phyloP scores from a whole-genome alignment of 2,113 vertebrate species.

The Probosciger aterrimus region DNA sequence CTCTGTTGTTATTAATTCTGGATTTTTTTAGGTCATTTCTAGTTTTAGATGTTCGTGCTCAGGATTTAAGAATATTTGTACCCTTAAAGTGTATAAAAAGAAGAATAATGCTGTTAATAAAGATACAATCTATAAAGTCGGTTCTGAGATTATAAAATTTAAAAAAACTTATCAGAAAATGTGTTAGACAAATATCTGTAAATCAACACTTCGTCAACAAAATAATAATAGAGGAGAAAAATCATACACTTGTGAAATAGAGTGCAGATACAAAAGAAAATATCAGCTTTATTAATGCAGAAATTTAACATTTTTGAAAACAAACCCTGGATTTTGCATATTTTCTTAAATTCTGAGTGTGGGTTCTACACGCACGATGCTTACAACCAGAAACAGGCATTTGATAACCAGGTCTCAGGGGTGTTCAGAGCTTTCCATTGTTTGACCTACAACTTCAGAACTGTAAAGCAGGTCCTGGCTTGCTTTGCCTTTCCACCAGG shows the following conservation, averaged over 20 bases:
- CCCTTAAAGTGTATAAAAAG: not conserved
- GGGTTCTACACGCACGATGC: not conserved
- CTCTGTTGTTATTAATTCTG: not conserved
- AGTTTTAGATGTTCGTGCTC: not conserved
- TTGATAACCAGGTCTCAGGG: constrained; percentile 34
- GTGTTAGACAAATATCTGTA: not conserved
- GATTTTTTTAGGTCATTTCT: not conserved
- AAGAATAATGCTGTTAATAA: not conserved
- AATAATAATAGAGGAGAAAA: not conserved
- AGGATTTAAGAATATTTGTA: not conserved
- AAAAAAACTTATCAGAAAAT: not conserved
- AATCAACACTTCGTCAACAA: not conserved
- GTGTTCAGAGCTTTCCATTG: constrained; percentile 14
- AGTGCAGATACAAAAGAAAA: not conserved
- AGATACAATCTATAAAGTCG: not conserved
- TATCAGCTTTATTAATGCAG: not conserved
- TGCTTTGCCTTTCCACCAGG: constrained; percentile 44
- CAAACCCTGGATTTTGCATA: not conserved
- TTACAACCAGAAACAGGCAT: constrained; percentile 39
- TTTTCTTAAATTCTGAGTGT: not conserved
- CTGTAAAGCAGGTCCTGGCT: constrained; percentile 60
- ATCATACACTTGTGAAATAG: not conserved
- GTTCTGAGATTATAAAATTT: not conserved
- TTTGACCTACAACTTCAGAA: constrained; percentile 67
- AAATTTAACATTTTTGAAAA: not conserved